phyloP scores from a whole-genome alignment of 2,797 vertebrate genomes.

The Cirrhinus molitorella region DNA sequence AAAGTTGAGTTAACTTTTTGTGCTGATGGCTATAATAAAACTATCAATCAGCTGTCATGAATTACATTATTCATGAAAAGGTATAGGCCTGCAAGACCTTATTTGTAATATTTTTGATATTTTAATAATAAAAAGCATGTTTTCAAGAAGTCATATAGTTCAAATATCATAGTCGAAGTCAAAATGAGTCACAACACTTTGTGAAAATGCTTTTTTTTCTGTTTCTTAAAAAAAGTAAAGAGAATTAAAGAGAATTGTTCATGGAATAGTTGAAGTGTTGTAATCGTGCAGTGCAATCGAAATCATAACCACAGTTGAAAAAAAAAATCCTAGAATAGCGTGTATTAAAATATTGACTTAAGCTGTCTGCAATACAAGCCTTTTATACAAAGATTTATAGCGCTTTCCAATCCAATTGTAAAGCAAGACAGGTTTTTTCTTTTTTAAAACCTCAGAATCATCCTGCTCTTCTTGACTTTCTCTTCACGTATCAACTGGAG shows the following conservation, averaged over 20 bases:
- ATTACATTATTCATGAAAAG: no score
- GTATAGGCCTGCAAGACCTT: neutral
- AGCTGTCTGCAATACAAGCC: neutral
- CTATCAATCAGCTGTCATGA: neutral
- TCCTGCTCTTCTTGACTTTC: constrained; percentile 1
- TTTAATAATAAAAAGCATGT: neutral
- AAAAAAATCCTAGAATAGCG: neutral
- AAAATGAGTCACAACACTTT: neutral
- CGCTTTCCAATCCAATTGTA: neutral
- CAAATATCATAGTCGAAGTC: neutral
- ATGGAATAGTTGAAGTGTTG: neutral
- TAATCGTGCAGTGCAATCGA: no score
- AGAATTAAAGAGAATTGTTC: neutral
- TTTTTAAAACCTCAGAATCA: constrained; percentile 32
- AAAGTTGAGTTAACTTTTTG: neutral
- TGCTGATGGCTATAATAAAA: neutral
- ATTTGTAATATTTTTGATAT: neutral
- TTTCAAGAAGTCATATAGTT: neutral
- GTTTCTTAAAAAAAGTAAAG: neutral
- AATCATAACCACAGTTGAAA: neutral
- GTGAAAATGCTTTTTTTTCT: neutral
- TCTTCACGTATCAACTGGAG: constrained; percentile 11
- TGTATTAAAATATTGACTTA: neutral
- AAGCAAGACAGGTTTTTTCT: constrained; percentile 23
- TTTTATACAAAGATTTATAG: neutral